phyloP scores from a whole-genome alignment of 1,140 invertebrate genomes.

The Procambarus clarkii region DNA sequence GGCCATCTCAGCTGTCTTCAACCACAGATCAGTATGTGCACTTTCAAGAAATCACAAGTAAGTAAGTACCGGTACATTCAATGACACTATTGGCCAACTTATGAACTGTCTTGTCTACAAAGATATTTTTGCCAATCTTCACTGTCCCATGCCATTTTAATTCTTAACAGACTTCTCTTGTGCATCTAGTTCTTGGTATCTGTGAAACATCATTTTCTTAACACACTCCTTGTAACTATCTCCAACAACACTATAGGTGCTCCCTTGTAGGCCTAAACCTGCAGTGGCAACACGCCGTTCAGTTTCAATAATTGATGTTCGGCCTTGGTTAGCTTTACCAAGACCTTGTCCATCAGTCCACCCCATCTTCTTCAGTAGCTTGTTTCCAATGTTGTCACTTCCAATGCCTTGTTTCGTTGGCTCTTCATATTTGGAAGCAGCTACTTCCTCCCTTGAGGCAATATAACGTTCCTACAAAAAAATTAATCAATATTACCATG shows the following conservation, averaged over 20 bases:
- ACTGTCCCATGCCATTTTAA: neutral
- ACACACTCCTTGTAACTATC: constrained; percentile 94
- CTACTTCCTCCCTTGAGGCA: constrained; percentile 78
- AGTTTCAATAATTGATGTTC: constrained; percentile 90
- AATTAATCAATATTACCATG: neutral
- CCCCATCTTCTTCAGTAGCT: constrained; percentile 98
- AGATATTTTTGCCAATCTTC: neutral
- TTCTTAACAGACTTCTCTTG: constrained; percentile 62
- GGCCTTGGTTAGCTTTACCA: constrained; percentile 94
- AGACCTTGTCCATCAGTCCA: constrained; percentile 97
- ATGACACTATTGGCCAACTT: neutral
- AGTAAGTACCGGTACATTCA: too few relatives aligned
- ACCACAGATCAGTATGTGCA: too few relatives aligned
- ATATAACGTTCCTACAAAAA: constrained; percentile 80
- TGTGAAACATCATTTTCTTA: constrained; percentile 91
- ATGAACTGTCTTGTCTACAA: neutral
- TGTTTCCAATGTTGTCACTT: constrained; percentile 92
- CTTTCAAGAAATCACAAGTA: neutral
- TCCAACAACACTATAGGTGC: constrained; percentile 85
- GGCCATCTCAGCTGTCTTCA: too few relatives aligned
- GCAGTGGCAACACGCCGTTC: constrained; percentile 82
- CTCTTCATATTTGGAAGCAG: constrained; percentile 79
- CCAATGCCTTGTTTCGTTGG: constrained; percentile 82
- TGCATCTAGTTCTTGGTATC: constrained; percentile 85
- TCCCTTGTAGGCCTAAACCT: constrained; percentile 85